Conservation (phyloP, 2,888 invertebrate species). For the Lomographa bimaculata region DNA sequence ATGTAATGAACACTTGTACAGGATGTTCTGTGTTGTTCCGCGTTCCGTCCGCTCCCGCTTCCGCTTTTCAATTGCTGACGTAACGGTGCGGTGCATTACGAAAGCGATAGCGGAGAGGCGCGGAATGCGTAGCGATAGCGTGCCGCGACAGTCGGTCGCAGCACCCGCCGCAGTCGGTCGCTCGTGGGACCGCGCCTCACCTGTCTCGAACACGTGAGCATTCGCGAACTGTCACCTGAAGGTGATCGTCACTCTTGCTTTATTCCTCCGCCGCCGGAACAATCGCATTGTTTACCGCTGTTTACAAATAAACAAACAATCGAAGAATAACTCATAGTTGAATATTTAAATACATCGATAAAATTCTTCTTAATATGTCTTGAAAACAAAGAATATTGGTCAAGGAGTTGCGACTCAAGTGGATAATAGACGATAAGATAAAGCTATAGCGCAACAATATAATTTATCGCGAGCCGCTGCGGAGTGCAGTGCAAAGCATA, state of each 20-base stretch:
- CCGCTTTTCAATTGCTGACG: slow-evolving; percentile 34
- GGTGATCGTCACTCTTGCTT: background rate
- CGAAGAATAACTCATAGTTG: background rate
- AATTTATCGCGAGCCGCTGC: slow-evolving; percentile 52
- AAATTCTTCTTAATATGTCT: slow-evolving; percentile 10
- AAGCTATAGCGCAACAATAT: slow-evolving; percentile 47
- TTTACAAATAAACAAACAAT: slow-evolving; percentile 13
- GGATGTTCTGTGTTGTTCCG: slow-evolving; percentile 5
- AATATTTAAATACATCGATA: background rate
- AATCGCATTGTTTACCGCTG: slow-evolving; percentile 4
- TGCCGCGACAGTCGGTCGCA: slow-evolving; percentile 27
- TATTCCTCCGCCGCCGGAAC: background rate
- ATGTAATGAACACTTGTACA: too few species aligned
- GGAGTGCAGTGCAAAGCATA: slow-evolving; percentile 51
- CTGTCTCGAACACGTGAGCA: slow-evolving; percentile 35
- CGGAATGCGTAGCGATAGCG: slow-evolving; percentile 38
- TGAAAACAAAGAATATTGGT: slow-evolving; percentile 59
- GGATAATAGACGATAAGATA: slow-evolving; percentile 73
- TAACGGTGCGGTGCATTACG: slow-evolving; percentile 57
- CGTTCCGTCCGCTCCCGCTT: slow-evolving; percentile 24
- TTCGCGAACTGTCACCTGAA: slow-evolving; percentile 5
- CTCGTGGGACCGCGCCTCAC: slow-evolving; percentile 43
- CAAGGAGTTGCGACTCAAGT: slow-evolving; percentile 56
- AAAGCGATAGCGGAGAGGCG: slow-evolving; percentile 56
- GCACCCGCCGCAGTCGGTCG: slow-evolving; percentile 48